Evolutionary conservation across 2,888 invertebrate species (phyloP), one percentile per base, ranked within the genome.

Genomic region (Neoitamus cyanurus): DNA sequence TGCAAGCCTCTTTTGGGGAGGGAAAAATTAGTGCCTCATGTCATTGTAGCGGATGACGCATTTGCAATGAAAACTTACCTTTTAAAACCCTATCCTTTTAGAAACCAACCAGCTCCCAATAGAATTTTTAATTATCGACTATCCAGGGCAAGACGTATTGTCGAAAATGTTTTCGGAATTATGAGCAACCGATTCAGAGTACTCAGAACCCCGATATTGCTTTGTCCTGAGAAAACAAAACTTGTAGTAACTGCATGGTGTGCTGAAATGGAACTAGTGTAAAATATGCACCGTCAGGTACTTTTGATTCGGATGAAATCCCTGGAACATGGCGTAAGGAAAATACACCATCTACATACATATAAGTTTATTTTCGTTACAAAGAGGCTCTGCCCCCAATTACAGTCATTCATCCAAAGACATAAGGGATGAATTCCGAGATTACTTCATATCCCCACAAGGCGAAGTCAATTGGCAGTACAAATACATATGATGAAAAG

Each of bases 221-320:
- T 48, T 6, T 48, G 58, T 48, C 58, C 58, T 6, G 58, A 48
- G 11, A 48, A 48, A 9, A 48, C 58, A n/a, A 48, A 6, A 48
- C 11, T 48, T 48, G 20, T n/a, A n/a, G n/a, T n/a, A n/a, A n/a
- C n/a, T n/a, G n/a, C n/a, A n/a, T n/a, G n/a, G n/a, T n/a, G n/a
- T n/a, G n/a, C n/a, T n/a, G 58, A 48, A 48, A 48, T 48, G 11
- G 3, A 9, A 6, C 72, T 28, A 28, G 7, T 5, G 72, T 28
- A 72, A 72, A 28, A 28, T 72, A 72, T 72, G 25, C 72, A 72
- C 72, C 72, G n/a, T n/a, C 20, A 5, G 72, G 72, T 3, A 72
- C 30, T 11, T 72, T 72, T 28, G 72, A 72, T 30, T 3, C 30
- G n/a, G 72, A 72, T 48, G 58, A 48, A 48, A 48, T 3, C 3